phyloP scores from a whole-genome alignment of 2,113 vertebrate genomes.

The Todiramphus saurophagus region DNA sequence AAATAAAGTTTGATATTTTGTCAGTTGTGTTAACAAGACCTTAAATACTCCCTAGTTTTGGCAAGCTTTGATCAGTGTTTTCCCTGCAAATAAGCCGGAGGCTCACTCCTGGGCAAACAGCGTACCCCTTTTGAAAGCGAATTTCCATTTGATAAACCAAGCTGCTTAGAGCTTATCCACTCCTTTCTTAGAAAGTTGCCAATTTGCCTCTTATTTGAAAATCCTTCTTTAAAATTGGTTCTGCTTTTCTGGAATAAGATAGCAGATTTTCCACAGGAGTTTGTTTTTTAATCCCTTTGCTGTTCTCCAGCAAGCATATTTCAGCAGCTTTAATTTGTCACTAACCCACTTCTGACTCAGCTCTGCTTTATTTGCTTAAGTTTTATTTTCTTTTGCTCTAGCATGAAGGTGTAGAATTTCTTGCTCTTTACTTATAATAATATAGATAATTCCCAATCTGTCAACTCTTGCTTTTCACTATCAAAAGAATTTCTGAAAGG shows the following conservation, averaged over 20 bases:
- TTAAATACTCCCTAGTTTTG: conserved; percentile 6
- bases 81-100: neutral
- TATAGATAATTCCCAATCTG: conserved; percentile 15
- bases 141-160: conserved; percentile 52
- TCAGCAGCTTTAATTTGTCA: conserved; percentile 38
- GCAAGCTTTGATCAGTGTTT: conserved; percentile 34
- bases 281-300: conserved; percentile 42
- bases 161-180: conserved; percentile 34
- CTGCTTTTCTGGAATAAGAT: conserved; percentile 53
- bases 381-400: conserved; percentile 13
- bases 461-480: neutral
- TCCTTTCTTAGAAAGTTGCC: conserved; percentile 47
- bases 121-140: conserved; percentile 1
- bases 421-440: conserved; percentile 16
- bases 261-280: conserved; percentile 51
- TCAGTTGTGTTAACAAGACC: conserved; percentile 3
- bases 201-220: conserved; percentile 50
- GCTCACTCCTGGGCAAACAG: conserved; percentile 6
- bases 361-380: conserved; percentile 6
- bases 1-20: conserved; percentile 25
- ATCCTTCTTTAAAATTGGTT: conserved; percentile 33
- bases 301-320: conserved; percentile 9
- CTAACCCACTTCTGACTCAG: conserved; percentile 24
- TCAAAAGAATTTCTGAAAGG: neutral
- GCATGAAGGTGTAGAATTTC: neutral